A percentile compares a stretch with the other conserved stretches of the same genome.
These are phyloP conservation scores for Ophonus ardosiacus DNA, from an alignment of 2,888 invertebrate species.

Conservation along the genomic window DNA sequence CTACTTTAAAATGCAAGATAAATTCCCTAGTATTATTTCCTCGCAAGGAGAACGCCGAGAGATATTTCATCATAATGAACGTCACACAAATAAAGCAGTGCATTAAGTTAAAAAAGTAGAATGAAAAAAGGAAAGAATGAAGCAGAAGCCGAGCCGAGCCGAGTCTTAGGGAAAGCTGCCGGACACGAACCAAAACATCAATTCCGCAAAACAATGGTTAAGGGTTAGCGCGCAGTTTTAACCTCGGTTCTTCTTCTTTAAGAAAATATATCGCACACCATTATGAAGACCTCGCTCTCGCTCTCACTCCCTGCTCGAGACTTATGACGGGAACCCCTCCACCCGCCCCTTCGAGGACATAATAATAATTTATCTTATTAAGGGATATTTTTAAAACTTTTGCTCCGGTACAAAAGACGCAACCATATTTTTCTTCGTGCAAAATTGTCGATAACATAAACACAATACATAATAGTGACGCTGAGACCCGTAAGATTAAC, in stretches of 20 bases:
- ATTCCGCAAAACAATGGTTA: conserved; percentile 61
- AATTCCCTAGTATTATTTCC: conserved; percentile 60
- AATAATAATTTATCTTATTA: conserved; percentile 64
- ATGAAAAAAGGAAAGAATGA: conserved; percentile 56
- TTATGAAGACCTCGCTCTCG: conserved; percentile 42
- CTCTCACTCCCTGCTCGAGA: conserved; percentile 23
- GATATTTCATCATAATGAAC: conserved; percentile 63
- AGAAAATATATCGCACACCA: conserved; percentile 61
- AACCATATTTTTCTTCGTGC: conserved; percentile 57
- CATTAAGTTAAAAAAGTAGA: conserved; percentile 60
- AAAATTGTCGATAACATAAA: conserved; percentile 60
- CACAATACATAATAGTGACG: conserved; percentile 55
- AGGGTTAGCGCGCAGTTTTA: conserved; percentile 60
- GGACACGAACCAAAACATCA: conserved; percentile 58
- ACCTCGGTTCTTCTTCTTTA: conserved; percentile 61
- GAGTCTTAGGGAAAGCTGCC: conserved; percentile 24
- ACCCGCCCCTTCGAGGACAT: conserved; percentile 37
- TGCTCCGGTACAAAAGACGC: conserved; percentile 40
- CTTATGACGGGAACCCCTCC: conserved; percentile 55
- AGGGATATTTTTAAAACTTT: conserved; percentile 60
- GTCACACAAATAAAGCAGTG: conserved; percentile 62
- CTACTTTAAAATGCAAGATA: conserved; percentile 63
- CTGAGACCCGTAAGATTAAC: conserved; percentile 42
- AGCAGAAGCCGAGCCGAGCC: not conserved
- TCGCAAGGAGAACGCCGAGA: conserved; percentile 39